Percentiles rank a stretch among this genome's conserved stretches.
These are phyloP conservation scores for Sarotherodon lohbergeri DNA, from an alignment of 2,113 vertebrate genomes.

Conservation along the genomic window DNA sequence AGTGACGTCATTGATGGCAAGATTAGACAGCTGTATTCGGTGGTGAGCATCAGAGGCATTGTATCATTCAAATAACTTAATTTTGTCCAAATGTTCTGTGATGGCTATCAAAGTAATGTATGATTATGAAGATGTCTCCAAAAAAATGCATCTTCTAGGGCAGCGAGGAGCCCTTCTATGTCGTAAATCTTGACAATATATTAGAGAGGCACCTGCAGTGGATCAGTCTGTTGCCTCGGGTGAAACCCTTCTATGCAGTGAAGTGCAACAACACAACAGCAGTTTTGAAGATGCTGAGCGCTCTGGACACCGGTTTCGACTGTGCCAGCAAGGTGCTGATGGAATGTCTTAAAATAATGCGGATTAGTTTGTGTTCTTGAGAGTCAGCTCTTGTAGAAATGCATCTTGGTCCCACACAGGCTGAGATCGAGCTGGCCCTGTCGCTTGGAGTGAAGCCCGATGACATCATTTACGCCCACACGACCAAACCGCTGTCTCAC, in stretches of 20 bases:
- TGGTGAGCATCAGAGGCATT: not conserved
- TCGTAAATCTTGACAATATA: not conserved
- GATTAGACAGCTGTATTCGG: not conserved
- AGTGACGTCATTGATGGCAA: not conserved
- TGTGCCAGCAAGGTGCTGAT: constrained; percentile 86
- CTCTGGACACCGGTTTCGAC: constrained; percentile 84
- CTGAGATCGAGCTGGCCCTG: constrained; percentile 85
- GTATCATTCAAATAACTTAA: not conserved
- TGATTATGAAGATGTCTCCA: not conserved
- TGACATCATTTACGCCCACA: constrained; percentile 87
- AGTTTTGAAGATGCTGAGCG: constrained; percentile 78
- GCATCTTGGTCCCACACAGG: constrained; percentile 59
- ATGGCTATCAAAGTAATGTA: not conserved
- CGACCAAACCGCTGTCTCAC: constrained; percentile 88
- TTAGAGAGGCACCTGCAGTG: constrained; percentile 78
- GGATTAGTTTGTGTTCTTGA: not conserved
- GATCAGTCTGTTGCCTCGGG: constrained; percentile 78
- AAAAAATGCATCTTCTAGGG: not conserved
- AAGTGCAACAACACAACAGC: constrained; percentile 85
- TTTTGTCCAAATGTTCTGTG: not conserved
- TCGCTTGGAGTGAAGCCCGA: constrained; percentile 81
- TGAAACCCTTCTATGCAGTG: constrained; percentile 88
- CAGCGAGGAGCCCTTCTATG: not conserved
- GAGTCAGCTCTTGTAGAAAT: not conserved
- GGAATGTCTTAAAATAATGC: not conserved